Percentiles rank a stretch among this genome's conserved stretches.
Conservation (phyloP, 2,113 vertebrate genomes). For the Cyanoderma ruficeps region DNA sequence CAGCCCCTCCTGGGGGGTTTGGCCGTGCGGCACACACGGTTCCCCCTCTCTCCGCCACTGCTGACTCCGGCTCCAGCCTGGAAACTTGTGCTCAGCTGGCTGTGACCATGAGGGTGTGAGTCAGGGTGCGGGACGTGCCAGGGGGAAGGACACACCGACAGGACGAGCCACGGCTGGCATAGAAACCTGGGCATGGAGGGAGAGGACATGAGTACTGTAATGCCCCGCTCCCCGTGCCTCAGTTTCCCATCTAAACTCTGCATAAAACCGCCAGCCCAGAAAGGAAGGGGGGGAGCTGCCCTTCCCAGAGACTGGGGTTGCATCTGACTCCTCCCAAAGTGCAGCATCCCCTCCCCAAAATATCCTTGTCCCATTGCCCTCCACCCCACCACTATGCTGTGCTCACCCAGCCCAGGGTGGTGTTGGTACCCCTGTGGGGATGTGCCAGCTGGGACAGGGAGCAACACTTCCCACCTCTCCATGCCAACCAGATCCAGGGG, state of each 20-base stretch:
- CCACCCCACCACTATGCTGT: not conserved
- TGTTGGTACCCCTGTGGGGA: not conserved
- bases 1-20: not conserved
- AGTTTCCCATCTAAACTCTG: not conserved
- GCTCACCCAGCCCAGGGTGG: not conserved
- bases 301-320: not conserved
- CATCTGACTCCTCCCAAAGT: not conserved
- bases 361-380: not conserved
- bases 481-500: not conserved
- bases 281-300: not conserved
- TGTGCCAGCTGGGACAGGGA: not conserved
- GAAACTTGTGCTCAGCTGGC: constrained; percentile 31
- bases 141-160: not conserved
- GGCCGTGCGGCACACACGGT: not conserved
- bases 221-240: not conserved
- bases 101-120: constrained; percentile 14
- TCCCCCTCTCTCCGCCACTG: too few relatives aligned
- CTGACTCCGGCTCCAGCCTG: not conserved
- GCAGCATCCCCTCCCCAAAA: not conserved
- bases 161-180: not conserved
- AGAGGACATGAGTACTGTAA: not conserved
- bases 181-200: not conserved
- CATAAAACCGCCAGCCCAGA: not conserved
- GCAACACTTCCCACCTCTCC: not conserved
- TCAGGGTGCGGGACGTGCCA: not conserved